Evolutionary conservation across 2,888 invertebrate species (phyloP).

Genomic region (Sabatieria punctata): DNA sequence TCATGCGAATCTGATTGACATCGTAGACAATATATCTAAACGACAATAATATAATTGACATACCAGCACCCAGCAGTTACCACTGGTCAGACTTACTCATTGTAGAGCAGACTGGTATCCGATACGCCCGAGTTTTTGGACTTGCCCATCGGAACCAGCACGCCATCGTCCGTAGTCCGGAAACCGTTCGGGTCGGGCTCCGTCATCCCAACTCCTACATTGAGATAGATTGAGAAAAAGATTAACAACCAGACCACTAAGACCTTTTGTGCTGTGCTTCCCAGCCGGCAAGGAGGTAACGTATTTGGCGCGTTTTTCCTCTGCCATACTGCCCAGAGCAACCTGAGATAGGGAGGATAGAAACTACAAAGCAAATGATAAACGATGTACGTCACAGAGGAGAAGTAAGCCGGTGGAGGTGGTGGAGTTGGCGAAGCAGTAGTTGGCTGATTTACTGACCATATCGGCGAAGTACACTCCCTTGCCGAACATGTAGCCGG

Average conservation of each 20-base stretch:
- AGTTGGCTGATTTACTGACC: constrained; percentile 93
- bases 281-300: constrained; percentile 59
- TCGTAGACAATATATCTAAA: constrained; percentile 65
- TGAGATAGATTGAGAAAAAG: background rate
- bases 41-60: background rate
- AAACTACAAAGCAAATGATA: constrained; percentile 1
- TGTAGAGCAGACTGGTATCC: constrained; percentile 16
- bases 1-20: constrained; percentile 73
- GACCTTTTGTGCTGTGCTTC: constrained; percentile 70
- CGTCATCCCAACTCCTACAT: constrained; percentile 51
- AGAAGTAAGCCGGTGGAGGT: constrained; percentile 65
- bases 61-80: background rate
- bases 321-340: constrained; percentile 71
- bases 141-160: constrained; percentile 34
- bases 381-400: constrained; percentile 63
- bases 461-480: constrained; percentile 91
- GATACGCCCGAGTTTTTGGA: constrained; percentile 14
- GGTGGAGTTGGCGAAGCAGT: constrained; percentile 42
- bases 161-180: constrained; percentile 45
- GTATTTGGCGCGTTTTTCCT: constrained; percentile 37
- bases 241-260: background rate
- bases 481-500: constrained; percentile 82
- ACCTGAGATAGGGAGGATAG: constrained; percentile 15
- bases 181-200: constrained; percentile 55
- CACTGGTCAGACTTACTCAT: constrained; percentile 16